phyloP scores from a whole-genome alignment of 1,140 invertebrate species.

The Anthonomus grandis region DNA sequence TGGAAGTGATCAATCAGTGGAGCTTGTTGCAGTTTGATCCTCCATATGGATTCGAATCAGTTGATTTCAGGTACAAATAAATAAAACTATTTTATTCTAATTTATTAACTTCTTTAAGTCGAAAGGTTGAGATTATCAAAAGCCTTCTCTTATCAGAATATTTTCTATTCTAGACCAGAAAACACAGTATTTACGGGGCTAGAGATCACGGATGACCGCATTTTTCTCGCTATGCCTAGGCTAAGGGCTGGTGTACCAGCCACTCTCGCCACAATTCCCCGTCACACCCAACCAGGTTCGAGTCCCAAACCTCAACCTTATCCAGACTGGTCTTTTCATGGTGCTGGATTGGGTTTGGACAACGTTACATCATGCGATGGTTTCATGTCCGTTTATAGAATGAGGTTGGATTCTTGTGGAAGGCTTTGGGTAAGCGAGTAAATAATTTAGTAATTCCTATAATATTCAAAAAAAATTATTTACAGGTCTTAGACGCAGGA shows the following conservation, averaged over 20 bases:
- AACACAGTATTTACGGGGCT: constrained; percentile 73
- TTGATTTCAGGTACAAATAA: constrained; percentile 37
- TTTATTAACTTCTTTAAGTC: neutral
- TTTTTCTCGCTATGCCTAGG: constrained; percentile 71
- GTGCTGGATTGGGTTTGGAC: constrained; percentile 66
- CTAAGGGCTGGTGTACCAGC: constrained; percentile 68
- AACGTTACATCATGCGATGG: constrained; percentile 56
- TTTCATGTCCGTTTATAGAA: constrained; percentile 73
- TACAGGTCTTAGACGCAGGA: constrained; percentile 60
- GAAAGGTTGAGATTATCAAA: neutral
- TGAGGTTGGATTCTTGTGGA: constrained; percentile 69
- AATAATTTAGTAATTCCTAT: neutral
- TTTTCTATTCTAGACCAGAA: constrained; percentile 57
- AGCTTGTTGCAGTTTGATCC: constrained; percentile 66
- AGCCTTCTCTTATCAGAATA: constrained; percentile 1
- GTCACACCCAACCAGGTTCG: constrained; percentile 58
- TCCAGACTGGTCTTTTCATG: constrained; percentile 77
- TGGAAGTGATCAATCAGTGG: constrained; percentile 74
- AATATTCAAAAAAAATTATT: constrained; percentile 18
- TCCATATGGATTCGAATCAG: constrained; percentile 51
- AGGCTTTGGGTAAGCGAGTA: constrained; percentile 73
- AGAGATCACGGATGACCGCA: constrained; percentile 63
- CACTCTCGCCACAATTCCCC: constrained; percentile 64
- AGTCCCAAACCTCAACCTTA: constrained; percentile 69
- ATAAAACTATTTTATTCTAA: neutral